Conservation (phyloP, 2,113 vertebrate species). For the Elephantulus edwardii region DNA sequence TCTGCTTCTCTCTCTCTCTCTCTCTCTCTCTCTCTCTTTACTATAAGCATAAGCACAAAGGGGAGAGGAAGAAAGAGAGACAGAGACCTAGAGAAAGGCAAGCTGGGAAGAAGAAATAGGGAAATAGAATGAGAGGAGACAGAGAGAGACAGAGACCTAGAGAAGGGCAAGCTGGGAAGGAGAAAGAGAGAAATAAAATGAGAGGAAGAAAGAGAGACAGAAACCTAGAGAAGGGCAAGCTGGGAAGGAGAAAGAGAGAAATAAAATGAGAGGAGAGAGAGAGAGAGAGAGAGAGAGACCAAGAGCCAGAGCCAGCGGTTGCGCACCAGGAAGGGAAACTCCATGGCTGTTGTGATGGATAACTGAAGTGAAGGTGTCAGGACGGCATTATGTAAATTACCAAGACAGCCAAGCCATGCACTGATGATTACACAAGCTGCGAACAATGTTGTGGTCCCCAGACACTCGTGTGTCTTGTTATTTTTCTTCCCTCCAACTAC, state of each 20-base stretch:
- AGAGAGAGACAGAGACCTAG: too few species aligned
- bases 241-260: conserved; percentile 82
- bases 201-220: conserved; percentile 83
- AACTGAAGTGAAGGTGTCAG: conserved; percentile 90
- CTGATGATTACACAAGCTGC: conserved; percentile 93
- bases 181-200: too few species aligned
- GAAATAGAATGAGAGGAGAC: too few species aligned
- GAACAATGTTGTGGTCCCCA: conserved; percentile 90
- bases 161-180: conserved; percentile 79
- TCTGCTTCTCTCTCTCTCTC: neutral
- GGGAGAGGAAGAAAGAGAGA: conserved; percentile 80
- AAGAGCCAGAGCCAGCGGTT: conserved; percentile 62
- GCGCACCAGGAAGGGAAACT: conserved; percentile 78
- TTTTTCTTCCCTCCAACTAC: conserved; percentile 92
- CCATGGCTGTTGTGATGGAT: conserved; percentile 88
- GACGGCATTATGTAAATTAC: conserved; percentile 97
- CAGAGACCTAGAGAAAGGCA: conserved; percentile 71
- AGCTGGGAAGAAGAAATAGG: too few species aligned
- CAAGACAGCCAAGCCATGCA: conserved; percentile 90
- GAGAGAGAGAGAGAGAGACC: conserved; percentile 72
- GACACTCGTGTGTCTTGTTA: conserved; percentile 90
- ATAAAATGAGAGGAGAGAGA: conserved; percentile 80
- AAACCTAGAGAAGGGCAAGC: too few species aligned
- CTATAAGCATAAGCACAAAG: conserved; percentile 87
- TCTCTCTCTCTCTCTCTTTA: conserved; percentile 79